phyloP scores from a whole-genome alignment of 2,113 vertebrate species.

The Microcebus jonahi region DNA sequence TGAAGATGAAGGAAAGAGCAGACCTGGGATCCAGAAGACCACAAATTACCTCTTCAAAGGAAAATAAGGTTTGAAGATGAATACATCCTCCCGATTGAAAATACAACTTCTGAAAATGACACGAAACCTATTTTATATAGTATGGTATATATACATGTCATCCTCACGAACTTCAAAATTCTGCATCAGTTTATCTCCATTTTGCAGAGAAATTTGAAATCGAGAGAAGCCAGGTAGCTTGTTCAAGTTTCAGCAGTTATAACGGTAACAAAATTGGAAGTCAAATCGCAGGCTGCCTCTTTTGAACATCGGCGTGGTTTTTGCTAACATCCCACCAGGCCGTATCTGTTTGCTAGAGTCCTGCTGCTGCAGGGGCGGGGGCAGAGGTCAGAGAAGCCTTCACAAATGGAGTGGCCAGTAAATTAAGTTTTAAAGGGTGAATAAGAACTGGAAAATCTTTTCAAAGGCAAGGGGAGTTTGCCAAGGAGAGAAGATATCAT shows the following conservation, averaged over 20 bases:
- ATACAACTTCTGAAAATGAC: not conserved
- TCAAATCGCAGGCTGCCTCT: not conserved
- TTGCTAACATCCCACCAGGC: not conserved
- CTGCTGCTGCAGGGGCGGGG: accelerated
- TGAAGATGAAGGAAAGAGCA: not conserved
- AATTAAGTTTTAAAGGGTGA: not conserved
- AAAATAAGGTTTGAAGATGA: not conserved
- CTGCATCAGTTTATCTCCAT: not conserved
- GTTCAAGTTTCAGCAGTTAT: not conserved
- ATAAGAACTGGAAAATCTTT: not conserved
- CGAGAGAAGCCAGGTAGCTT: not conserved
- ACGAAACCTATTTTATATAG: not conserved
- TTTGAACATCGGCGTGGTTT: not conserved
- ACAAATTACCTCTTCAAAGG: not conserved
- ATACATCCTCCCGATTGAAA: not conserved
- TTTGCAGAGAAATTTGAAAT: not conserved
- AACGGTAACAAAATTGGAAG: not conserved
- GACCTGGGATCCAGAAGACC: not conserved
- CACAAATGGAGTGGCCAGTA: not conserved
- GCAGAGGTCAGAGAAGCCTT: not conserved
- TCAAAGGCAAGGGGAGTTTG: not conserved
- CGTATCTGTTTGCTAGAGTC: not conserved
- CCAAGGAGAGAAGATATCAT: not conserved
- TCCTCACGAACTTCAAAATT: not conserved
- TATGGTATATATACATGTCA: no score